Base-by-base conservation (phyloP, 2,797 vertebrate species). In the Astyanax mexicanus region DNA sequence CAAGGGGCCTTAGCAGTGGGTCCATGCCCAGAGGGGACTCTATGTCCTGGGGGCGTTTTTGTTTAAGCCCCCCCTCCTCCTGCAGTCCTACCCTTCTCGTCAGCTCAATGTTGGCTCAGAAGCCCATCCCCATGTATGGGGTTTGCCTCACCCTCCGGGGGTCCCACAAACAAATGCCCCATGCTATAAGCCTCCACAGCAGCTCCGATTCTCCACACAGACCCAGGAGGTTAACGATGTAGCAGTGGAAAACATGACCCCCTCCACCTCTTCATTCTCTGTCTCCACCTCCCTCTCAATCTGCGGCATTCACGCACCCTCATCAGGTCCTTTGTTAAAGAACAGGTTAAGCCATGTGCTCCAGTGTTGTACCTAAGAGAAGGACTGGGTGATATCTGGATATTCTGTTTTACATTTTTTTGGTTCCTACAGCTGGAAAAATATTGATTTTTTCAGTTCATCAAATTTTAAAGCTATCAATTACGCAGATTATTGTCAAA, bases 161-260 rank as follows among this genome's bases (percentile, higher is more conserved):
- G 84, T 87, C 88, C 86, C 83, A 87, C 89, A 93, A 90, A 92
- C 90, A 79, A 92, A 92, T 86, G 84, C 72, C 52, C 73, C 69
- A 80, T 74, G 87, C 88, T 92, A 85, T 90, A 92, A 90, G 88
- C 89, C 86, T 84, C 79, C 81, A 85, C 84, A 85, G 82, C 81
- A 77, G 69, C 73, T 44, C 72, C 42, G 42, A 81, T 87, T 89
- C 81, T 85, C 81, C 85, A 83, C 76, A 65, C 81, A 91, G 81
- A 91, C 85, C 86, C 81, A 55, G 92, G 92, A 93, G 92, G 90
- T 91, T 94, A 94, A 94, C 90, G 91, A 94, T 87, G 87, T 92
- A 88, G 87, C 86, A 80, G 84, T 82, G 74, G 82, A 92, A 88
- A 87, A 90, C 88, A 89, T 90, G 88, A 82, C 88, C 86, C 69